phyloP scores from a whole-genome alignment of 92 coral and sea anemone genomes.

The Porites lobata region DNA sequence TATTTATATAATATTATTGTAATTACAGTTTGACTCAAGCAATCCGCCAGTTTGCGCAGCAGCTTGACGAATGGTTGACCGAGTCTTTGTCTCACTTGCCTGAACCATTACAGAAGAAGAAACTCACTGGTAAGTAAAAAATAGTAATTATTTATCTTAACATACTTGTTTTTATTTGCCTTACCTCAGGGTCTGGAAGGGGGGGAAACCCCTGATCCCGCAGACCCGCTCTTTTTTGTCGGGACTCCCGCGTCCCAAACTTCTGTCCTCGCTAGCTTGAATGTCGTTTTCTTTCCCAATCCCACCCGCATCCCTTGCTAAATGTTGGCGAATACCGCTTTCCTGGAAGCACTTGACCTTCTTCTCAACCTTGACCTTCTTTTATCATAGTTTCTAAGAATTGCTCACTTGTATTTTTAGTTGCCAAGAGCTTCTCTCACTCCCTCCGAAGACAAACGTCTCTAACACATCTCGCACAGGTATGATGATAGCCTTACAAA shows the following conservation, averaged over 20 bases:
- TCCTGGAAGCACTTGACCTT: too few species aligned
- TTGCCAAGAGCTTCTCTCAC: conserved; percentile 94
- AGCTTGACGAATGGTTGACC: conserved; percentile 91
- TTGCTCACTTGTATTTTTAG: conserved; percentile 52
- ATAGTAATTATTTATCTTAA: too few species aligned
- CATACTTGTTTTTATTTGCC: background rate
- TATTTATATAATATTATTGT: background rate
- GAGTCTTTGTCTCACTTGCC: conserved; percentile 96
- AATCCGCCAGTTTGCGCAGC: conserved; percentile 97
- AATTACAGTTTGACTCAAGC: conserved; percentile 93
- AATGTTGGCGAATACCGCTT: too few species aligned
- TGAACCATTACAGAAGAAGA: conserved; percentile 85
- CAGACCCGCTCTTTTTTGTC: too few species aligned
- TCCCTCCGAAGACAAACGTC: conserved; percentile 98
- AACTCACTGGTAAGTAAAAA: conserved; percentile 78
- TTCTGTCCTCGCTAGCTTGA: too few species aligned
- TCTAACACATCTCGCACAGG: conserved; percentile 97
- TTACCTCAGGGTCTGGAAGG: too few species aligned
- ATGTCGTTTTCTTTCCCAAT: too few species aligned
- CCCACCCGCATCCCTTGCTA: background rate
- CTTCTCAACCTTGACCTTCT: background rate
- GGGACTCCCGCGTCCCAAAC: too few species aligned
- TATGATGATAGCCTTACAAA: conserved; percentile 1
- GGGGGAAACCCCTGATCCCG: too few species aligned
- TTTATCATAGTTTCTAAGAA: background rate